A percentile compares a stretch with the other conserved stretches of the same genome.
These are phyloP conservation scores for Conus ventricosus DNA, from an alignment of 1,140 invertebrate species.

Conservation along the genomic window DNA sequence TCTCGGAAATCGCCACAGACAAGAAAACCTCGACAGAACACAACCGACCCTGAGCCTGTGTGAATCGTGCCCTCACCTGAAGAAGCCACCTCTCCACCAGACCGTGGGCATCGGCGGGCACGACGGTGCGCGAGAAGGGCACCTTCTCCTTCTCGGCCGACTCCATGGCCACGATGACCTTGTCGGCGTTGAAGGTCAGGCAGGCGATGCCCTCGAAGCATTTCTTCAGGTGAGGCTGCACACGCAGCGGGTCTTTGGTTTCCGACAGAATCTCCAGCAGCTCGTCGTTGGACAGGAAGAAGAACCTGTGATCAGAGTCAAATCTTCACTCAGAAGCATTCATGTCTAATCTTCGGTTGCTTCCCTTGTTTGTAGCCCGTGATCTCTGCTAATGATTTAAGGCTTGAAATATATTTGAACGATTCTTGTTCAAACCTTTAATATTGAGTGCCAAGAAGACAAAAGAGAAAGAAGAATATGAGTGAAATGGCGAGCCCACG, in stretches of 20 bases:
- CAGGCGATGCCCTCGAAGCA: slow-evolving; percentile 81
- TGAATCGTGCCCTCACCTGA: slow-evolving; percentile 59
- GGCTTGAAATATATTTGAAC: no score
- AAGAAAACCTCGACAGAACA: no score
- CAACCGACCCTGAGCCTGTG: no score
- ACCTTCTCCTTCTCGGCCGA: slow-evolving; percentile 92
- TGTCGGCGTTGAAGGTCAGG: slow-evolving; percentile 77
- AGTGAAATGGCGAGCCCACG: no score
- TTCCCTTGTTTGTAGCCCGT: no score
- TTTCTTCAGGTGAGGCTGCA: slow-evolving; percentile 75
- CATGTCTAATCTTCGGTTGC: no score
- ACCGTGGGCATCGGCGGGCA: slow-evolving; percentile 85
- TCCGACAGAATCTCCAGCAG: slow-evolving; percentile 74
- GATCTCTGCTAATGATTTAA: no score
- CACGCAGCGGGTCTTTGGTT: slow-evolving; percentile 77
- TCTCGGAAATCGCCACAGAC: no score
- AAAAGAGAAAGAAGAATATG: no score
- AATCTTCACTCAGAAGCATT: not conserved
- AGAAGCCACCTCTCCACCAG: slow-evolving; percentile 74
- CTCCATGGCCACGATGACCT: slow-evolving; percentile 92
- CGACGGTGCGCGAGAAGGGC: slow-evolving; percentile 84
- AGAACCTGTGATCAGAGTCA: slow-evolving; percentile 62
- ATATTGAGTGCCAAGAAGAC: no score
- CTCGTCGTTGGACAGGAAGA: slow-evolving; percentile 81
- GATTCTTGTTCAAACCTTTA: no score